Percentiles rank a stretch among this genome's conserved stretches.
phyloP scores from a whole-genome alignment of 2,797 vertebrate species.

The Notamacropus eugenii region DNA sequence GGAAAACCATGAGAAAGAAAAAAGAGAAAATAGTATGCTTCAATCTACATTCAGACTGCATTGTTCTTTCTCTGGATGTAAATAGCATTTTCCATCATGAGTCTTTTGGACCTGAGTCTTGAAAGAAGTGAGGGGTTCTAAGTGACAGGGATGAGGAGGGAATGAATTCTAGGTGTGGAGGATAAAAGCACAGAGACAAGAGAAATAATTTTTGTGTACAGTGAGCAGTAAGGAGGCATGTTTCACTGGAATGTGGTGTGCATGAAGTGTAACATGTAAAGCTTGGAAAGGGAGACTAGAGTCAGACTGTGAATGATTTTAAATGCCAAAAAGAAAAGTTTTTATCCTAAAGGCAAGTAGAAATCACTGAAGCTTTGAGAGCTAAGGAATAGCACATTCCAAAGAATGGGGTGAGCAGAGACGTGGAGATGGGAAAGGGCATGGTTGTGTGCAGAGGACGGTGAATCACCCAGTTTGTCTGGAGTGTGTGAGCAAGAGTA shows the following conservation, averaged over 20 bases:
- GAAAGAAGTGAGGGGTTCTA: background rate
- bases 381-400: background rate
- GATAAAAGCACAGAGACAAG: background rate
- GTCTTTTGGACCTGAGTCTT: too few relatives aligned
- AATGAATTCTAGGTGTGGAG: background rate
- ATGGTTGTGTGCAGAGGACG: background rate
- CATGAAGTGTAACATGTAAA: background rate
- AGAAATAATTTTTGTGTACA: background rate
- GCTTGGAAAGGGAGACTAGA: background rate
- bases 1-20: too few relatives aligned
- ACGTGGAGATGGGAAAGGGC: background rate
- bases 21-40: too few relatives aligned
- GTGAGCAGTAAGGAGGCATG: background rate
- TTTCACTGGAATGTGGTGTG: background rate
- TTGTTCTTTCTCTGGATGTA: too few relatives aligned
- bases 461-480: background rate
- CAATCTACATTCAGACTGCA: too few relatives aligned
- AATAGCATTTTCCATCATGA: too few relatives aligned
- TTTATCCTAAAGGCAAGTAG: background rate
- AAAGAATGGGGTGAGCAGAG: background rate
- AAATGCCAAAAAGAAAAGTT: background rate
- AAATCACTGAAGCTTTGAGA: background rate
- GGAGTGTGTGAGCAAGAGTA: background rate
- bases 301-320: background rate
- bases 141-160: background rate